A percentile compares a stretch with the other conserved stretches of the same genome.
Evolutionary conservation across 2,888 invertebrate species (phyloP).

Genomic region (Acanthosoma haemorrhoidale): DNA sequence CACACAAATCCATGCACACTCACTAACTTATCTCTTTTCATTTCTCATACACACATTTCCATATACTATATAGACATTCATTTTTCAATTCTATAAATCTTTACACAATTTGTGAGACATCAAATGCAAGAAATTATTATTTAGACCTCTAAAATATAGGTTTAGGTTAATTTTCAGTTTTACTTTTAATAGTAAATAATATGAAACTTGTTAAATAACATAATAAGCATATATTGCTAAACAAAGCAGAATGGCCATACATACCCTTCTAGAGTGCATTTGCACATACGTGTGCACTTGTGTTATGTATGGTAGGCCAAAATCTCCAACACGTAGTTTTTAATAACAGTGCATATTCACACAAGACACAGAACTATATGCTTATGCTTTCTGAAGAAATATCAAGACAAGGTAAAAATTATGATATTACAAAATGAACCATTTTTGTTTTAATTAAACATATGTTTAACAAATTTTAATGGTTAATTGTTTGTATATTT

Average conservation of each 20-base stretch:
- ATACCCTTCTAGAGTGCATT: background rate
- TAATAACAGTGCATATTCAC: background rate
- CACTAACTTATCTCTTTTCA: background rate
- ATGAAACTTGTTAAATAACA: background rate
- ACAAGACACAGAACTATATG: conserved; percentile 4
- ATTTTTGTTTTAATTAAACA: background rate
- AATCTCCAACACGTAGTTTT: background rate
- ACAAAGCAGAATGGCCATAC: background rate
- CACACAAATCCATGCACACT: background rate
- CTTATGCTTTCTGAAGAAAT: background rate
- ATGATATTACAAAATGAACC: conserved; percentile 15
- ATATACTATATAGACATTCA: background rate
- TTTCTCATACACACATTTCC: background rate
- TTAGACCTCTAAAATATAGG: background rate
- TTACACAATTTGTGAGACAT: conserved; percentile 1
- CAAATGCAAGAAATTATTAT: background rate
- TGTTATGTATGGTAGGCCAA: conserved; percentile 2
- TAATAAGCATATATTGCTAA: conserved; percentile 1
- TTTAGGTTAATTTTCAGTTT: background rate
- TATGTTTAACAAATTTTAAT: background rate
- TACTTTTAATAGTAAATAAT: background rate
- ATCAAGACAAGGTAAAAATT: conserved; percentile 3
- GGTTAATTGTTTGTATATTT: too few species aligned
- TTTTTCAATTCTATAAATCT: background rate
- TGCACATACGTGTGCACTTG: background rate